These are phyloP conservation scores for Centropyge bicolor DNA, from an alignment of 2,797 vertebrate genomes.

Conservation along the genomic window DNA sequence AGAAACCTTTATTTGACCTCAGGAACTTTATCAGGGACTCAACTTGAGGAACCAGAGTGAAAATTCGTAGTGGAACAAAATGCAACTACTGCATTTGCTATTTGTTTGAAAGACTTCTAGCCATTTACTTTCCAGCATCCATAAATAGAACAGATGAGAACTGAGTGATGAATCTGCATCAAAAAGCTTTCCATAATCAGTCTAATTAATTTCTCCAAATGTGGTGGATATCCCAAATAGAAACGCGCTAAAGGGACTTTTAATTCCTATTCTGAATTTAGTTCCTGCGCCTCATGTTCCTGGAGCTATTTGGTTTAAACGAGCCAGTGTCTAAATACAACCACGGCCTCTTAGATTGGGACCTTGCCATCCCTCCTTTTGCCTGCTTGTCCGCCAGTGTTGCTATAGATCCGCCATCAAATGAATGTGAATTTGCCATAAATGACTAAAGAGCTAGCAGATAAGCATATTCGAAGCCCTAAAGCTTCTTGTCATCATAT, in stretches of 20 bases:
- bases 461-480: conserved; percentile 7
- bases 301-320: not conserved
- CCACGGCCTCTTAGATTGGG: not conserved
- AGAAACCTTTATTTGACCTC: conserved; percentile 1
- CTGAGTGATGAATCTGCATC: not conserved
- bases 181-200: not conserved
- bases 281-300: not conserved
- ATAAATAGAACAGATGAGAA: not conserved
- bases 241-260: not conserved
- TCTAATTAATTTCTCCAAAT: not conserved
- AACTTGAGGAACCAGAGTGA: not conserved
- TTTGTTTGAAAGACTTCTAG: not conserved
- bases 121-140: not conserved
- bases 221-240: not conserved
- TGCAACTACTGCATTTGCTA: not conserved
- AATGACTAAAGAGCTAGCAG: not conserved
- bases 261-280: not conserved
- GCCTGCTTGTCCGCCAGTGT: not conserved
- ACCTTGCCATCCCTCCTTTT: not conserved
- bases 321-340: not conserved
- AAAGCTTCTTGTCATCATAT: not conserved
- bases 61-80: not conserved
- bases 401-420: not conserved
- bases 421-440: not conserved
- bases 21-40: not conserved